Evolutionary conservation across 2,888 invertebrate genomes (phyloP).

Genomic region (Tricholauxania praeusta): DNA sequence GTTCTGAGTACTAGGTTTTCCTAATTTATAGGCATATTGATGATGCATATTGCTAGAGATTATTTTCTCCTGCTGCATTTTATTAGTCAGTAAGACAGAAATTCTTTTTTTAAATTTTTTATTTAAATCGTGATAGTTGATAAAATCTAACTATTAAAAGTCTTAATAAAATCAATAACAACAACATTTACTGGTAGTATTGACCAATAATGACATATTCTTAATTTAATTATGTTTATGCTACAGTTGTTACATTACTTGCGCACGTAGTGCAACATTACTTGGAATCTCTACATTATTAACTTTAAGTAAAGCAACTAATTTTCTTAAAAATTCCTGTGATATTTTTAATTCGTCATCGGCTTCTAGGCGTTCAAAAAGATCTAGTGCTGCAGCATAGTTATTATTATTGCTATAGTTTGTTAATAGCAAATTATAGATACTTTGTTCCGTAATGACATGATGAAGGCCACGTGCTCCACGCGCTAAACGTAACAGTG

Average conservation of each 20-base stretch:
- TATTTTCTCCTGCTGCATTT: too few relatives aligned
- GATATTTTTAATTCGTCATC: slow-evolving; percentile 63
- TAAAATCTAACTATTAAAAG: not conserved
- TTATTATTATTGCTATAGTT: slow-evolving; percentile 61
- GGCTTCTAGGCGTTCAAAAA: slow-evolving; percentile 62
- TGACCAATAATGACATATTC: too few relatives aligned
- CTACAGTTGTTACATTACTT: slow-evolving; percentile 39
- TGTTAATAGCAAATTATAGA: slow-evolving; percentile 62
- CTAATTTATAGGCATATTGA: too few relatives aligned
- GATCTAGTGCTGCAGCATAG: slow-evolving; percentile 57
- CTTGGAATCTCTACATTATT: slow-evolving; percentile 65
- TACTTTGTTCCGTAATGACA: slow-evolving; percentile 60
- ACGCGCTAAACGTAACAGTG: slow-evolving; percentile 61
- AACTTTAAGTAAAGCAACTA: slow-evolving; percentile 61
- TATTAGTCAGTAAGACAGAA: too few relatives aligned
- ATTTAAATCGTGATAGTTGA: not conserved
- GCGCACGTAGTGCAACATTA: slow-evolving; percentile 62
- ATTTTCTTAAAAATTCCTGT: slow-evolving; percentile 58
- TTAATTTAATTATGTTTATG: too few relatives aligned
- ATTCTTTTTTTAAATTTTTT: not conserved
- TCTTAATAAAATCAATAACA: not conserved
- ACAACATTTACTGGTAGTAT: not conserved
- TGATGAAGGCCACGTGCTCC: slow-evolving; percentile 61
- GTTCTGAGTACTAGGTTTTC: too few relatives aligned
- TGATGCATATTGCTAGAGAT: too few relatives aligned